phyloP scores from a whole-genome alignment of 2,888 invertebrate species.

The Girardia tigrina region DNA sequence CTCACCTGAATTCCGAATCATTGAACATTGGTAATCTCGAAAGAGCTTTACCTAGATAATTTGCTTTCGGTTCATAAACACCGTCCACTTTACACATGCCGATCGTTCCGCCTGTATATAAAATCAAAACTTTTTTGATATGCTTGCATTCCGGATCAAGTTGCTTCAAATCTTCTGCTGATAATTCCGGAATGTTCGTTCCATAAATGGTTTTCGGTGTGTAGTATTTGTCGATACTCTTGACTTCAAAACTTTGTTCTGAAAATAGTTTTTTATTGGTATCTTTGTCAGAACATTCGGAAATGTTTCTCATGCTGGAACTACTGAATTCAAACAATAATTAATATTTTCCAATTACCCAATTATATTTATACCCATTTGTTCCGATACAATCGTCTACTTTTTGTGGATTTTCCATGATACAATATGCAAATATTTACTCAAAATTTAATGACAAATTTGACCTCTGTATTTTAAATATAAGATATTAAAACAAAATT shows the following conservation, averaged over 20 bases:
- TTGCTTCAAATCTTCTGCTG: neutral
- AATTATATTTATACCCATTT: no score
- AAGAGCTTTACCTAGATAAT: constrained; percentile 17
- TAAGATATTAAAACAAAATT: no score
- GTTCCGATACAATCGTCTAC: no score
- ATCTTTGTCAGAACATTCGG: no score
- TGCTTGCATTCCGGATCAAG: constrained; percentile 9
- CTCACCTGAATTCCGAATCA: neutral
- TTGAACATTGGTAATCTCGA: neutral
- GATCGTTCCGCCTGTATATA: constrained; percentile 90
- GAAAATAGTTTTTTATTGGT: neutral
- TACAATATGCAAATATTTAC: no score
- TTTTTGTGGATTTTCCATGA: no score
- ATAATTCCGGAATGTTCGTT: neutral
- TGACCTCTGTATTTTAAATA: no score
- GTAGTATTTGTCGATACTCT: neutral
- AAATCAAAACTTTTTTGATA: constrained; percentile 59
- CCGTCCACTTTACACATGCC: constrained; percentile 52
- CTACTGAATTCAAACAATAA: no score
- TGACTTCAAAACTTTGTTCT: neutral
- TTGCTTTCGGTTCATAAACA: constrained; percentile 14
- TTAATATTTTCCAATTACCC: no score
- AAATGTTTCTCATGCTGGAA: no score
- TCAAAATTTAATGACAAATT: no score
- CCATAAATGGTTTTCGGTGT: neutral